Evolutionary conservation across 2,888 invertebrate species (phyloP), one percentile per base, ranked within the genome.

Genomic region (Drosophila formosana): DNA sequence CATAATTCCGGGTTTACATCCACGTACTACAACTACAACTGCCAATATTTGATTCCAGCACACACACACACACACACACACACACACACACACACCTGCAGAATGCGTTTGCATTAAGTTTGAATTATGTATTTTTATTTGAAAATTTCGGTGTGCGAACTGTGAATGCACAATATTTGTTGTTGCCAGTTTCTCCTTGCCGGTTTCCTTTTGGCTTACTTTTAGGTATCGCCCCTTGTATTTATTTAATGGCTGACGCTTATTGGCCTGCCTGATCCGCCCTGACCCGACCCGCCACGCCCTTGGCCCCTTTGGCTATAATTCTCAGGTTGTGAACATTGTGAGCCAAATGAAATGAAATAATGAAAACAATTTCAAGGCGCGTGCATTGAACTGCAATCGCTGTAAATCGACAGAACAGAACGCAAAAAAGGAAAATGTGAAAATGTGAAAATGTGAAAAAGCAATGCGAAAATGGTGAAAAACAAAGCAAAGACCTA

Each of bases 281-380:
- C 51, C 13, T 18, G 39, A 13, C 39, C 56, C 30, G 58, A 4
- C 2, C 30, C 30, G 30, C 6, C 7, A 5, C 53, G 52, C n/a
- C 4, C 37, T 37, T 4, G 65, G 71, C 61, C 66, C 52, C 43
- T 32, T 28, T 32, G 32, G 65, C 65, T 71, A 80, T 82, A 82
- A 80, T 76, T 80, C 69, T 69, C 82, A 82, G 76, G 64, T 80
- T 18, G 80, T 18, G 80, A 78, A 82, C 66, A 75, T 72, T 81
- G 78, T 69, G 62, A 51, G 73, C 71, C 71, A 73, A 84, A 79
- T 80, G 80, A 77, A 80, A 84, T 82, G 84, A 84, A 84, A 82
- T 84, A 84, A 84, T 84, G 82, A 84, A 84, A 84, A 84, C 84
- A 84, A 82, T 83, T 82, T 80, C 69, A 53, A 63, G 64, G 70